Evolutionary conservation across 2,113 vertebrate genomes (phyloP).

Genomic region (Odocoileus virginianus): DNA sequence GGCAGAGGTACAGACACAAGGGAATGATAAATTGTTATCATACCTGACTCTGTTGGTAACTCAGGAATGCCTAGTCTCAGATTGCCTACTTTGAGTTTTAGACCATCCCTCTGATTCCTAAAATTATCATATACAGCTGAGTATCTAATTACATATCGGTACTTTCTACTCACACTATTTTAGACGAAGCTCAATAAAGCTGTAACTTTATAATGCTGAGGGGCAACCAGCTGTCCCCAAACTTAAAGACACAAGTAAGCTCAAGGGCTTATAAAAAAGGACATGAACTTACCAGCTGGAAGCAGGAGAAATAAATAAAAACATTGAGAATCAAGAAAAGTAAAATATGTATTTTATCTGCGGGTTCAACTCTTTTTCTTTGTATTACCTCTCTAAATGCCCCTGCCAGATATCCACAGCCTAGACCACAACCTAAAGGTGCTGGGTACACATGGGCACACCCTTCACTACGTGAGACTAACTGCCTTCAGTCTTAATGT

Average conservation of each 20-base stretch:
- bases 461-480: background rate
- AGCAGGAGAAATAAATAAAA: conserved; percentile 46
- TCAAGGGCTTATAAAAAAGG: conserved; percentile 25
- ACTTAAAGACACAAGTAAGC: conserved; percentile 58
- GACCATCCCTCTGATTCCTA: conserved; percentile 39
- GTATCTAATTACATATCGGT: conserved; percentile 47
- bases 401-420: background rate
- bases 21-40: background rate
- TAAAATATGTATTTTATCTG: background rate
- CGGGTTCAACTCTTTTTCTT: background rate
- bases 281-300: conserved; percentile 49
- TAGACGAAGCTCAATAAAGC: conserved; percentile 54
- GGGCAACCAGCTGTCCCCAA: conserved; percentile 60
- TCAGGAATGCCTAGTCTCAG: background rate
- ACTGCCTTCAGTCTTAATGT: background rate
- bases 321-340: background rate
- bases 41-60: background rate
- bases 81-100: background rate
- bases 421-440: background rate
- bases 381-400: background rate
- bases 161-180: conserved; percentile 58
- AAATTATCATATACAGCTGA: conserved; percentile 61
- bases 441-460: background rate
- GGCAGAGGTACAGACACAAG: background rate
- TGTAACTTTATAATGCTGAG: conserved; percentile 62